Conservation (phyloP, 2,113 vertebrate genomes). For the Boulengeromyrus knoepffleri region DNA sequence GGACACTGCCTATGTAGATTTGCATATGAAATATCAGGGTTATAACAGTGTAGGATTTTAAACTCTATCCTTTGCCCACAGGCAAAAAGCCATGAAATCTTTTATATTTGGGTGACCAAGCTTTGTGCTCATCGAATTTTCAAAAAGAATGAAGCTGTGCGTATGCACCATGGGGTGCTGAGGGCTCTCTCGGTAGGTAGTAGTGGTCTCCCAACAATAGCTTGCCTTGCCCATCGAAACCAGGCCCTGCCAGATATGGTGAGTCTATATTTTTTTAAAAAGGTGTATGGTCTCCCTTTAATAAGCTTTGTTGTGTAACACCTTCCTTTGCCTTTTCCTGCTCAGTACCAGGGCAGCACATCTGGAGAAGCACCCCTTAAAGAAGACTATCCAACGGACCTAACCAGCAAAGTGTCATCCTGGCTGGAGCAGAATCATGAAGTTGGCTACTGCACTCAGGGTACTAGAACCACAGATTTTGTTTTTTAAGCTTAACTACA, state of each 20-base stretch:
- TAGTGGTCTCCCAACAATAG: conserved; percentile 39
- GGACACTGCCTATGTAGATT: not conserved
- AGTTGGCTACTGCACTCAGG: conserved; percentile 71
- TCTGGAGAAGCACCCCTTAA: conserved; percentile 4
- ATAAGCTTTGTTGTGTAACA: not conserved
- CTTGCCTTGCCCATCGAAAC: conserved; percentile 42
- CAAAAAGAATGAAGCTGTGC: conserved; percentile 59
- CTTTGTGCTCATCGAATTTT: conserved; percentile 74
- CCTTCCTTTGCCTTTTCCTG: not conserved
- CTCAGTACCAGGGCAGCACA: not conserved
- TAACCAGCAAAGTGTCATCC: conserved; percentile 65
- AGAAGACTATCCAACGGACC: conserved; percentile 22
- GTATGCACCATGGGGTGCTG: conserved; percentile 53
- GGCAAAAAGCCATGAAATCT: conserved; percentile 64
- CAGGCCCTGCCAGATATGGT: conserved; percentile 37
- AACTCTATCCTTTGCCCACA: not conserved
- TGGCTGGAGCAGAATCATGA: conserved; percentile 82
- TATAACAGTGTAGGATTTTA: not conserved
- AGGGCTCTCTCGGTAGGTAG: conserved; percentile 49
- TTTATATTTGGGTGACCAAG: conserved; percentile 83
- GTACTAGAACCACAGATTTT: conserved; percentile 41
- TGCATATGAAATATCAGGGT: not conserved
- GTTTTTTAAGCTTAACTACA: not conserved
- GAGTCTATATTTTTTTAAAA: conserved; percentile 25
- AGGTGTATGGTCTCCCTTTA: not conserved